A percentile compares a stretch with the other conserved stretches of the same genome.
phyloP scores from a whole-genome alignment of 1,140 invertebrate genomes.

The Aradophagus sp. region DNA sequence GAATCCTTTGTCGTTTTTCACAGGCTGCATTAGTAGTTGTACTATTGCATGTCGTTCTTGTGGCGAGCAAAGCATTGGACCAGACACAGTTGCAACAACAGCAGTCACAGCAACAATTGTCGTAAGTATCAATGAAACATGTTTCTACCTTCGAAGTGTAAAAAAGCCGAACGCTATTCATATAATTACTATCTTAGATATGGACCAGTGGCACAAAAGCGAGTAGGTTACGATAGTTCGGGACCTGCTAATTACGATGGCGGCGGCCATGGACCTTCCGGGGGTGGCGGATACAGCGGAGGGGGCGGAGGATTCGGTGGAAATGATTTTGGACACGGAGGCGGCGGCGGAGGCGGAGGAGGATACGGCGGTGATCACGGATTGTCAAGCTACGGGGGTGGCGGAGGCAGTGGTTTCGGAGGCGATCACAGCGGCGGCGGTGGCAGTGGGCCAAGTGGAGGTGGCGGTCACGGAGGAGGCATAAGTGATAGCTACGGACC shows the following conservation, averaged over 20 bases:
- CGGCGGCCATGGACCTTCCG: conserved; percentile 24
- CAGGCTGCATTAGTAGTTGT: conserved; percentile 72
- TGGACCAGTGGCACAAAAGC: conserved; percentile 64
- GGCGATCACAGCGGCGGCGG: conserved; percentile 18
- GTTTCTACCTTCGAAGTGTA: too few species aligned
- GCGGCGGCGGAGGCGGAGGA: conserved; percentile 8
- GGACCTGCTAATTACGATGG: conserved; percentile 34
- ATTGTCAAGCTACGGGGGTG: too few species aligned
- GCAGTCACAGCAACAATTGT: conserved; percentile 61
- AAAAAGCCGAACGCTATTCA: too few species aligned
- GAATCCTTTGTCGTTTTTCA: conserved; percentile 36
- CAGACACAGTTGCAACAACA: conserved; percentile 64
- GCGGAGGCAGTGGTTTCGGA: conserved; percentile 3
- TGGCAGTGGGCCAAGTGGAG: conserved; percentile 12
- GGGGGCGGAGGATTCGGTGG: conserved; percentile 14
- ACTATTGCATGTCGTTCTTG: conserved; percentile 72
- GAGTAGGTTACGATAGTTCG: conserved; percentile 56
- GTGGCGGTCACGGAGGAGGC: not conserved
- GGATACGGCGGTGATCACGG: conserved; percentile 5
- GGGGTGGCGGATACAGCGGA: conserved; percentile 21
- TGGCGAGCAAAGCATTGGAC: conserved; percentile 71
- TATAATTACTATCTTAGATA: conserved; percentile 37
- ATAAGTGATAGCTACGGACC: not conserved
- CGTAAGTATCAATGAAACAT: conserved; percentile 60
- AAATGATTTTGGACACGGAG: conserved; percentile 4